Evolutionary conservation across 2,113 vertebrate genomes (phyloP), one percentile per base, ranked within the genome.

Genomic region (Atlantisia rogersi): DNA sequence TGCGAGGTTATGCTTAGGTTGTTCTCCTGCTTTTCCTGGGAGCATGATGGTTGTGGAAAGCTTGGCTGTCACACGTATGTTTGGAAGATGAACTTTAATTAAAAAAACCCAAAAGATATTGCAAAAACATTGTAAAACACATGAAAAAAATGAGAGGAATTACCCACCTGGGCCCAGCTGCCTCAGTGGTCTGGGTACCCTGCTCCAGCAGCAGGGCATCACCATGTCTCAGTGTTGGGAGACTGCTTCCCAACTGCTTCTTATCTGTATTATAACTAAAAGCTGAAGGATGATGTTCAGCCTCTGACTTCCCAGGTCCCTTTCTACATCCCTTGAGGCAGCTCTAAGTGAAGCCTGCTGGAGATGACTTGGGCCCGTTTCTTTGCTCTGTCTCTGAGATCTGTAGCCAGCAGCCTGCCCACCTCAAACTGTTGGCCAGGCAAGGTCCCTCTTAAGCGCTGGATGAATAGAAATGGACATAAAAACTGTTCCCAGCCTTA

Each of bases 51-150:
- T 50, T 64, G 31, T 42, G 68, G 28, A 44, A 80, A 76, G 40
- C 46, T 53, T 1, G 0, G 29, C 64, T 60, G 26, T 52, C 24
- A 31, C 25, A 24, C 0, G 0, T 15, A 12, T 2, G 0, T 28
- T 48, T 58, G 26, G 20, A 29, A 83, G 39, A 19, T 31, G 29
- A 78, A 17, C 9, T 53, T 55, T 35, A 65, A 70, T 20, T 5
- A 28, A 37, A 62, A 73, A 15, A 1, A 10, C 50, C 12, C 12
- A 48, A 26, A 52, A 26, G 5, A 15, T 25, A 48, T 48, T 48
- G 46, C 19, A 53, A 53, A 12, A 37, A 21, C 2, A 0, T 9
- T 44, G 65, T 25, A 62, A 52, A 77, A 35, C 5, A 20, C 20
- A 19, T 5, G 35, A 78, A 75, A 62, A 35, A 44, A 86, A 56